phyloP scores from a whole-genome alignment of 2,888 invertebrate species.

The Cheilosia soror region DNA sequence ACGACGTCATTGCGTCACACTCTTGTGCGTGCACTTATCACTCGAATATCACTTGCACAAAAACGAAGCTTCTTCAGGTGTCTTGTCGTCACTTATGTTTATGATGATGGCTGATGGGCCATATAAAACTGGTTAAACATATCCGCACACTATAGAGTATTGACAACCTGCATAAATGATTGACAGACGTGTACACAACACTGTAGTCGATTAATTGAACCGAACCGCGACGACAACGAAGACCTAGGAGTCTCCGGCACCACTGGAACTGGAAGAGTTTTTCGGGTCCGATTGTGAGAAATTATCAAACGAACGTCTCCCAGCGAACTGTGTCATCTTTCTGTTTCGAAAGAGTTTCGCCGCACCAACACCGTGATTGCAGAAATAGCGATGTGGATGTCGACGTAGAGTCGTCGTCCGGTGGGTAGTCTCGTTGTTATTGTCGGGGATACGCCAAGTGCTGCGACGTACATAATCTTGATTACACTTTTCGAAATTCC shows the following conservation, averaged over 20 bases:
- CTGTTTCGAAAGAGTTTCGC: conserved; percentile 64
- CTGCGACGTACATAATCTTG: conserved; percentile 69
- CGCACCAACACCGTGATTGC: conserved; percentile 37
- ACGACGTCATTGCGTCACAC: conserved; percentile 72
- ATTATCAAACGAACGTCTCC: conserved; percentile 72
- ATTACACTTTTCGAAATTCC: conserved; percentile 33
- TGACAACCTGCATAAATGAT: conserved; percentile 30
- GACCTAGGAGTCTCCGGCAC: conserved; percentile 35
- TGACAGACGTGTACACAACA: conserved; percentile 41
- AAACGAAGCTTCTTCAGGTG: conserved; percentile 21
- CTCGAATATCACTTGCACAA: conserved; percentile 37
- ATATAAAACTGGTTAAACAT: conserved; percentile 65
- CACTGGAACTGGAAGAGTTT: conserved; percentile 29
- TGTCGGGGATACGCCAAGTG: conserved; percentile 64
- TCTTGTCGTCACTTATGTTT: conserved; percentile 32
- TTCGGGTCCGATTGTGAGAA: conserved; percentile 64
- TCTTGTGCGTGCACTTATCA: conserved; percentile 16
- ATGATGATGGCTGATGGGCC: conserved; percentile 27
- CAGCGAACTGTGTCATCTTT: conserved; percentile 75
- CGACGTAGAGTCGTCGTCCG: conserved; percentile 20
- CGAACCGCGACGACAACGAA: conserved; percentile 16
- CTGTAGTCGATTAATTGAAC: conserved; percentile 45
- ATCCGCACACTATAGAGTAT: conserved; percentile 33
- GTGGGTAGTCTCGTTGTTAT: conserved; percentile 59
- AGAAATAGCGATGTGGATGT: conserved; percentile 43